Base-by-base conservation (phyloP, 2,113 vertebrate genomes). In the Amazona guildingii region DNA sequence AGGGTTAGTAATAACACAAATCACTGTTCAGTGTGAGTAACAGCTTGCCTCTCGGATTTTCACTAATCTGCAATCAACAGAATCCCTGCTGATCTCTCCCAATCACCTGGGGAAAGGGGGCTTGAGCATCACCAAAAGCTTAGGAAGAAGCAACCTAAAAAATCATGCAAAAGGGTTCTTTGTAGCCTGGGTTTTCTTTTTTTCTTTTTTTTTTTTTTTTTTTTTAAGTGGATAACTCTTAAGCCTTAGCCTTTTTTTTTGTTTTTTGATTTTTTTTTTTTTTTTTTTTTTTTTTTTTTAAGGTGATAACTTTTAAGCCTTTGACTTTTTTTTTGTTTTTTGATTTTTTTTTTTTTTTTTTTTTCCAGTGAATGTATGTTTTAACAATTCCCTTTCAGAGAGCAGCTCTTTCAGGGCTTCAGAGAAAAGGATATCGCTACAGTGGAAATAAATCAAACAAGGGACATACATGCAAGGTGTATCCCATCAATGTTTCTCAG, bases 401-500 rank as follows among this genome's bases (percentile, higher is more conserved):
- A n/a, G 7, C 11, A 27, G 5, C 13, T 67, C 17, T 84, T 72
- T 35, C 11, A 37, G 37, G 19, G 18, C 15, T 46, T 29, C 6
- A 23, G 41, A 79, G 62, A 23, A 37, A 80, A 74, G 4, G 9
- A 15, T 66, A 14, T 9, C 25, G 10, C 64, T 24, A 18, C 9
- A 43, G 48, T 23, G 16, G 41, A 69, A 83, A 35, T 25, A 68
- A 94, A 87, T 77, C 41, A 33, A 61, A 15, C 5, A 6, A 48
- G 27, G 6, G 24, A 5, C 3, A 2, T 10, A 8, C 2, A 2
- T 12, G 12, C 10, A 37, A 44, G 19, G 2, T 17, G 23, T 6
- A 19, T 46, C 39, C 48, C 29, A 2, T 41, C 2, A 1, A 7
- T 0, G 3, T 43, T 66, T 82, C 48, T 57, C 74, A 46, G 21